phyloP scores from a whole-genome alignment of 2,113 vertebrate species.

The Fulmarus glacialis region DNA sequence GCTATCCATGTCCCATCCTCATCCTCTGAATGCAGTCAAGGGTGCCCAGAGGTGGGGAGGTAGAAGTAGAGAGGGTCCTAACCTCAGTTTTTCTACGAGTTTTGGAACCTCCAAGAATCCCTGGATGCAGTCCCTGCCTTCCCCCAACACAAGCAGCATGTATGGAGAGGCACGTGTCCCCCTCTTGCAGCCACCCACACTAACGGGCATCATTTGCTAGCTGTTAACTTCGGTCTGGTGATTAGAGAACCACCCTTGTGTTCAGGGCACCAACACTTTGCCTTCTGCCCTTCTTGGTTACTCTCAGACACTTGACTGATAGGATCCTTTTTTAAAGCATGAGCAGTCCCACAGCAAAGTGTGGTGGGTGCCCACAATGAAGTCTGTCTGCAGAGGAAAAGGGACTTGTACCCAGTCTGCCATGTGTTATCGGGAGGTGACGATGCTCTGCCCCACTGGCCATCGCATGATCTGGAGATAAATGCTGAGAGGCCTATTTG shows the following conservation, averaged over 20 bases:
- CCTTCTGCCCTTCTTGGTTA: background rate
- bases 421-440: background rate
- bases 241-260: background rate
- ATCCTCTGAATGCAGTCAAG: background rate
- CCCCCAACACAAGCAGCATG: fast-evolving
- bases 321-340: background rate
- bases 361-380: fast-evolving
- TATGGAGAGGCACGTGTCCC: fast-evolving
- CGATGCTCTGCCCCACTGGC: background rate
- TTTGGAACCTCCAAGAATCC: background rate
- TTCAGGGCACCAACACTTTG: background rate
- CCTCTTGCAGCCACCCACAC: background rate
- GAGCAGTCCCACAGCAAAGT: background rate
- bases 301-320: background rate
- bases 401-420: background rate
- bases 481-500: background rate
- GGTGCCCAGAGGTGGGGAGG: background rate
- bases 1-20: too few relatives aligned
- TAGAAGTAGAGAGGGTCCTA: background rate
- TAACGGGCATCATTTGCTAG: background rate
- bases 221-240: background rate
- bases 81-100: background rate
- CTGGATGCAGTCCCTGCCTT: background rate
- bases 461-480: background rate
- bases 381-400: background rate